Base-by-base conservation (phyloP, 1,140 invertebrate genomes). In the Lasaia peninsularis region DNA sequence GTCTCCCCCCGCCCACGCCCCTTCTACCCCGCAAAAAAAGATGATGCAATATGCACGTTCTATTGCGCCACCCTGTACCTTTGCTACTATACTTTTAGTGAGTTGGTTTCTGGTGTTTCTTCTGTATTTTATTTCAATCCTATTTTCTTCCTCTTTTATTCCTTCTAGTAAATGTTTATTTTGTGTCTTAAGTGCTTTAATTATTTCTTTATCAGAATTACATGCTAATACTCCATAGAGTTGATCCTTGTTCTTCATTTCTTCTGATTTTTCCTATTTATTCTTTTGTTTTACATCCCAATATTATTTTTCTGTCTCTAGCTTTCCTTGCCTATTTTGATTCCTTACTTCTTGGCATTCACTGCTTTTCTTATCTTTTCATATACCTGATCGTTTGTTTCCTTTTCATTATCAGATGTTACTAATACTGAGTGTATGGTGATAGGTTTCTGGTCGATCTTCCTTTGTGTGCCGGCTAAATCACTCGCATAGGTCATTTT, bases 191-290 rank as follows among this genome's bases (percentile, higher is more conserved):
- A 67, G 6, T 1, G 60, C 62, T 10, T 12, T 58, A 0, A 62
- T n/a, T 0, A 73, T 24, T 0, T 70, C 61, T 0, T 70, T 61
- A 8, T 70, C 65, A 0, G 28, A 53, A 10, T 65, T 59, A 2
- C 31, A 16, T 1, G n/a, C 21, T 0, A 69, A 11, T 0, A 66
- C 60, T 10, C 52, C 40, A 11, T 31, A 52, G 0, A 67, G 35
- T 0, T 64, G 69, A 14, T 71, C 60, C 9, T 60, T 71, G 12
- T 63, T 63, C 18, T 58, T 56, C 2, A 67, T 56, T 14, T 65
- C 60, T 20, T 63, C 63, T 65, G 7, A 59, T 11, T 48, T 56
- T 65, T 2, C 53, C 28, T 12, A 35, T 50, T 16, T 65, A 60
- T 32, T 51, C 54, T 20, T 61, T 55, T 8, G 55, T 48, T 9